Percentiles rank a stretch among this genome's conserved stretches.
Evolutionary conservation across 2,797 vertebrate genomes (phyloP).

Genomic region (Rhodeus uyekii): DNA sequence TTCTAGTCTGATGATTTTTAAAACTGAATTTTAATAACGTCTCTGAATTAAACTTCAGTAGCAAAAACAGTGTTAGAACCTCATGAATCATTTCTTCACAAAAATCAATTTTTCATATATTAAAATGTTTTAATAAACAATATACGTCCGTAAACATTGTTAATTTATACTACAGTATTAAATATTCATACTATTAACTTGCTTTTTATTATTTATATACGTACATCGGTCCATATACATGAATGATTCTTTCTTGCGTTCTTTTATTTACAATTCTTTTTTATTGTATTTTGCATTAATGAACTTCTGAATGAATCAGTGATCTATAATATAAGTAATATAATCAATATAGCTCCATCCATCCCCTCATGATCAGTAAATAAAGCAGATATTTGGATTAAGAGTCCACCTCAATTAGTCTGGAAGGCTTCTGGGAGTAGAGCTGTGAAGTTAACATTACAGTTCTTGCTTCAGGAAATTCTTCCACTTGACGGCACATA

Average conservation of each 20-base stretch:
- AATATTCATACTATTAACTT: not conserved
- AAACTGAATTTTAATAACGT: not conserved
- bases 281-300: not conserved
- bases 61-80: not conserved
- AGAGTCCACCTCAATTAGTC: constrained; percentile 3
- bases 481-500: not conserved
- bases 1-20: not conserved
- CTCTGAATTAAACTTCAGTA: not conserved
- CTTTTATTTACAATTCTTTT: not conserved
- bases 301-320: not conserved
- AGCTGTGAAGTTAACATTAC: constrained; percentile 6
- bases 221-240: not conserved
- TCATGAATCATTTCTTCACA: too few relatives aligned
- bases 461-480: constrained; percentile 22
- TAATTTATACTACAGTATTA: not conserved
- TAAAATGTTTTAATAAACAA: not conserved
- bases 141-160: not conserved
- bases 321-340: too few relatives aligned
- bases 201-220: not conserved
- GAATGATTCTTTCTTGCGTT: not conserved
- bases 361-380: constrained; percentile 1
- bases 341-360: not conserved
- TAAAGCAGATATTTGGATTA: constrained; percentile 9
- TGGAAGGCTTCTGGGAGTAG: constrained; percentile 4
- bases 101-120: not conserved